These are phyloP conservation scores for Rhadina sibilatrix DNA, from an alignment of 2,113 vertebrate genomes.

Conservation along the genomic window DNA sequence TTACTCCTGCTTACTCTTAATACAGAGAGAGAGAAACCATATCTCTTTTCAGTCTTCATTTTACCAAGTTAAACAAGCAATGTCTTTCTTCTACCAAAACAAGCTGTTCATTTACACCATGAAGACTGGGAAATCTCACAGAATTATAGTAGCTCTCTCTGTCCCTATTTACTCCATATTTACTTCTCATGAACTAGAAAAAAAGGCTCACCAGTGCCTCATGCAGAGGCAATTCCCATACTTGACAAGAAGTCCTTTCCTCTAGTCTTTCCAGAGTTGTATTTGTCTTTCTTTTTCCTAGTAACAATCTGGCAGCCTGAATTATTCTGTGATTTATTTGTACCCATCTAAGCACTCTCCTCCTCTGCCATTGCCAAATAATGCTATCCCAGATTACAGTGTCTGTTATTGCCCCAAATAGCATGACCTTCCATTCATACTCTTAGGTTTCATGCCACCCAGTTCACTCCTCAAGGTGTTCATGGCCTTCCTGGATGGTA, in stretches of 20 bases:
- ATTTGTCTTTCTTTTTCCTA: background rate
- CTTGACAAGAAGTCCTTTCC: background rate
- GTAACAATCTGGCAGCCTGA: background rate
- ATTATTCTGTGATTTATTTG: background rate
- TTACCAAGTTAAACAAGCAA: background rate
- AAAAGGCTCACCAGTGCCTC: background rate
- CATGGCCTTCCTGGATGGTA: constrained; percentile 16
- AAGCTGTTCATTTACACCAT: background rate
- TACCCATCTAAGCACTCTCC: background rate
- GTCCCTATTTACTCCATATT: background rate
- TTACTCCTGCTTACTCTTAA: background rate
- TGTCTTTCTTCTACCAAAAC: background rate
- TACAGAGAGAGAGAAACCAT: background rate
- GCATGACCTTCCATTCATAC: background rate
- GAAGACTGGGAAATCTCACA: background rate
- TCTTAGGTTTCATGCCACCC: background rate
- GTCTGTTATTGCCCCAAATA: background rate
- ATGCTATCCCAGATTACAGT: background rate
- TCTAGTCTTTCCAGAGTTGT: background rate
- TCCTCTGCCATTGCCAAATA: background rate
- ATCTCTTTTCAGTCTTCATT: background rate
- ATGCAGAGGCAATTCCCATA: background rate
- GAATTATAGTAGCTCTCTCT: background rate
- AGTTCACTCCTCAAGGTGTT: background rate
- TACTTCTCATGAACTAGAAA: background rate